phyloP scores from a whole-genome alignment of 2,113 vertebrate genomes.

The Cisticola juncidis region DNA sequence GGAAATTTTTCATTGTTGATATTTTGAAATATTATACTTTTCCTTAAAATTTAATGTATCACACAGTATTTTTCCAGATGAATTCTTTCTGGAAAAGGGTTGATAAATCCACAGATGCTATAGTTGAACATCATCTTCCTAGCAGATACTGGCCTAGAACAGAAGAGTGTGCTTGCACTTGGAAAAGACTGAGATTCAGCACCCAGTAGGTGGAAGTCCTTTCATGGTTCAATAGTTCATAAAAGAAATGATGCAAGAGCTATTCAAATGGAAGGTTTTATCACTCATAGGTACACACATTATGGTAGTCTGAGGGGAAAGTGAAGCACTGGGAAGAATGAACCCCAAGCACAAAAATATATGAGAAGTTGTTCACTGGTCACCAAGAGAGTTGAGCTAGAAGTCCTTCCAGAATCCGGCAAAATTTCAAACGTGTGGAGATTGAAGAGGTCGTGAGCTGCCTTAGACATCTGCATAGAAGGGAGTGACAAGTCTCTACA shows the following conservation, averaged over 20 bases:
- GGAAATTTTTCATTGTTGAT: background rate
- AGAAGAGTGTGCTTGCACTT: background rate
- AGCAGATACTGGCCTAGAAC: background rate
- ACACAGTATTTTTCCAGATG: background rate
- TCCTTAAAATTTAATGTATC: background rate
- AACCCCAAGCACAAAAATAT: background rate
- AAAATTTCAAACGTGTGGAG: fast-evolving
- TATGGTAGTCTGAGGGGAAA: background rate
- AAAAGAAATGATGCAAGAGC: background rate
- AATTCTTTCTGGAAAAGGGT: background rate
- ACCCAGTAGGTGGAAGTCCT: background rate
- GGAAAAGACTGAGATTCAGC: background rate
- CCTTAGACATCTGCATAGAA: background rate
- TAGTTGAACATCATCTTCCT: background rate
- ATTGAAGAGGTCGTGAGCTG: background rate
- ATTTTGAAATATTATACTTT: background rate
- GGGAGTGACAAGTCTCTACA: background rate
- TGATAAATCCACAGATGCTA: background rate
- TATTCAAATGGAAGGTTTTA: background rate
- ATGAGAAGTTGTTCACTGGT: background rate
- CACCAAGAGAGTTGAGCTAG: background rate
- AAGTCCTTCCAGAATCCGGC: background rate
- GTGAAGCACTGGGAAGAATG: background rate
- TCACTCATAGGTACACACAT: background rate
- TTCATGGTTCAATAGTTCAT: background rate